Evolutionary conservation across 1,140 invertebrate species (phyloP).

Genomic region (Achatina immaculata): DNA sequence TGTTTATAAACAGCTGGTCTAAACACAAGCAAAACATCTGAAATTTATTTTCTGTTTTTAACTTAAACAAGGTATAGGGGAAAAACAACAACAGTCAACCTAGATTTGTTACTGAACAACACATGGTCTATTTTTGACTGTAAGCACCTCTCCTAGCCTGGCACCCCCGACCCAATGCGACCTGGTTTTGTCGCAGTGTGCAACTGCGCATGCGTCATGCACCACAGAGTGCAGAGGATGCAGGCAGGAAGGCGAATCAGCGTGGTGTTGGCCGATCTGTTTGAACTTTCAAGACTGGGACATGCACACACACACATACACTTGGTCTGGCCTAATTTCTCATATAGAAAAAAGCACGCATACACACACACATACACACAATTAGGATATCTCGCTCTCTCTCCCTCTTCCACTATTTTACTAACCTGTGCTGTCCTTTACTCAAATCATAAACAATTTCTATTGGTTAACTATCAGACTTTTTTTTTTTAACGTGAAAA

Average conservation of each 20-base stretch:
- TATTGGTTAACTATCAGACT: too few species aligned
- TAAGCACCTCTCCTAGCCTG: not conserved
- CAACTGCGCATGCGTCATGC: slow-evolving; percentile 26
- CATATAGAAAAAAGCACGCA: not conserved
- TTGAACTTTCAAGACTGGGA: not conserved
- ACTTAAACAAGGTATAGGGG: too few species aligned
- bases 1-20: too few species aligned
- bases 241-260: slow-evolving; percentile 13
- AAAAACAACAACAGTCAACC: not conserved
- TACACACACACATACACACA: too few species aligned
- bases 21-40: too few species aligned
- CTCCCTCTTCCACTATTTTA: too few species aligned
- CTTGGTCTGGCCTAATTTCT: not conserved
- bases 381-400: too few species aligned
- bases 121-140: not conserved
- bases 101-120: not conserved
- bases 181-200: slow-evolving; percentile 20
- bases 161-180: slow-evolving; percentile 4
- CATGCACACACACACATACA: slow-evolving; percentile 3
- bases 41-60: too few species aligned
- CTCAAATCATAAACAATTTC: too few species aligned
- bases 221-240: slow-evolving; percentile 12
- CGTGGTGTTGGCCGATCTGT: slow-evolving; percentile 16
- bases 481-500: too few species aligned
- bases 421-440: too few species aligned